Conservation (phyloP, 2,888 invertebrate genomes). For the Brenthis hecate region DNA sequence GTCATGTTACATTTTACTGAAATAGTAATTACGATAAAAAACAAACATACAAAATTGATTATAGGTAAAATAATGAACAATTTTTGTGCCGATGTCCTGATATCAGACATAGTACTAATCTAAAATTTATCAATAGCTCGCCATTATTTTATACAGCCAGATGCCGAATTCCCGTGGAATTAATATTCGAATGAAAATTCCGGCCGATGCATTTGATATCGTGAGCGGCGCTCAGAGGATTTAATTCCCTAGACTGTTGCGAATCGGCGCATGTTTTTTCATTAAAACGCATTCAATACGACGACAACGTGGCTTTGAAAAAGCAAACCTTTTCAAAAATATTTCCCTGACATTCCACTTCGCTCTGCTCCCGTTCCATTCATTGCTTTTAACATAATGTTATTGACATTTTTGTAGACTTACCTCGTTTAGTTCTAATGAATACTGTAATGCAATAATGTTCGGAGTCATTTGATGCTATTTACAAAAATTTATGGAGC, state of each 20-base stretch:
- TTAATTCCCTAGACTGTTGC: slow-evolving; percentile 81
- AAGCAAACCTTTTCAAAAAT: slow-evolving; percentile 78
- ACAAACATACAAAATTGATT: too few relatives aligned
- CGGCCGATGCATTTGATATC: slow-evolving; percentile 35
- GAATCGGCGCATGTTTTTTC: slow-evolving; percentile 82
- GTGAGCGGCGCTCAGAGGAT: slow-evolving; percentile 59
- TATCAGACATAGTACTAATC: slow-evolving; percentile 46
- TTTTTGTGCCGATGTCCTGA: not conserved
- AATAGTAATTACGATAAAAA: too few relatives aligned
- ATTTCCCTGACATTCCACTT: slow-evolving; percentile 75
- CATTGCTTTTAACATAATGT: slow-evolving; percentile 54
- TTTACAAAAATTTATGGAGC: not conserved
- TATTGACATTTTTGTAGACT: slow-evolving; percentile 45
- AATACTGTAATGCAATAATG: slow-evolving; percentile 19
- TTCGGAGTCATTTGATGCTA: not conserved
- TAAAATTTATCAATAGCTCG: slow-evolving; percentile 54
- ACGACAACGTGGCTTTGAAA: slow-evolving; percentile 79
- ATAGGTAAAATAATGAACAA: too few relatives aligned
- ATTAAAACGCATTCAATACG: slow-evolving; percentile 82
- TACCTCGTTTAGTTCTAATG: slow-evolving; percentile 23
- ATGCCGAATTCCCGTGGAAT: slow-evolving; percentile 62
- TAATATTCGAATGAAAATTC: slow-evolving; percentile 70
- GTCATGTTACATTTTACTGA: too few relatives aligned
- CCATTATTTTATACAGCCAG: slow-evolving; percentile 62
- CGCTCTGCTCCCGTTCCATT: slow-evolving; percentile 63